Percentiles rank a stretch among this genome's conserved stretches.
These are phyloP conservation scores for Rhogogaster chlorosoma DNA, from an alignment of 2,888 invertebrate genomes.

Conservation along the genomic window DNA sequence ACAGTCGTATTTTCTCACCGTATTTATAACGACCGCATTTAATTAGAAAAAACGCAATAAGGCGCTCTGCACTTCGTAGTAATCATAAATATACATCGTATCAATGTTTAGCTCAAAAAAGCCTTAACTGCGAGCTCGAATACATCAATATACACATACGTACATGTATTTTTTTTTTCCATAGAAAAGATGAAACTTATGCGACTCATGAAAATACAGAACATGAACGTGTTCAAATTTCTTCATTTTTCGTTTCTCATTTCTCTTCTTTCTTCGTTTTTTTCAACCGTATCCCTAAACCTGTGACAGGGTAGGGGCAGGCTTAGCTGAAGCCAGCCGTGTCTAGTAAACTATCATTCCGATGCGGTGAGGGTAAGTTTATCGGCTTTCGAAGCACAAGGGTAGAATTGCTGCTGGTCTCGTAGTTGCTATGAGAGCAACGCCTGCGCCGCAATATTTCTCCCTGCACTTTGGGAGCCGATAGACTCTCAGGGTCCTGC, in stretches of 20 bases:
- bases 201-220: not conserved
- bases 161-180: not conserved
- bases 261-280: not conserved
- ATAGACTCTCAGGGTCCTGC: not conserved
- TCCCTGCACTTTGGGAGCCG: not conserved
- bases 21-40: not conserved
- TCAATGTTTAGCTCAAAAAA: not conserved
- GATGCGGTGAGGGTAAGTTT: slow-evolving; percentile 10
- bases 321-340: not conserved
- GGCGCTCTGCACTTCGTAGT: not conserved
- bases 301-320: not conserved
- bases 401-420: not conserved
- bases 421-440: slow-evolving; percentile 40
- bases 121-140: not conserved
- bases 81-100: no score
- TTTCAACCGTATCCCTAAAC: not conserved
- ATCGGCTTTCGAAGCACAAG: slow-evolving; percentile 8
- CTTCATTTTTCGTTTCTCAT: not conserved
- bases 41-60: not conserved
- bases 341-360: slow-evolving; percentile 10
- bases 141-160: no score
- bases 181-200: not conserved
- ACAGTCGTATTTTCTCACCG: not conserved
- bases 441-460: slow-evolving; percentile 39
- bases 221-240: not conserved